Evolutionary conservation across 2,797 vertebrate species (phyloP).

Genomic region (Valencia hispanica): DNA sequence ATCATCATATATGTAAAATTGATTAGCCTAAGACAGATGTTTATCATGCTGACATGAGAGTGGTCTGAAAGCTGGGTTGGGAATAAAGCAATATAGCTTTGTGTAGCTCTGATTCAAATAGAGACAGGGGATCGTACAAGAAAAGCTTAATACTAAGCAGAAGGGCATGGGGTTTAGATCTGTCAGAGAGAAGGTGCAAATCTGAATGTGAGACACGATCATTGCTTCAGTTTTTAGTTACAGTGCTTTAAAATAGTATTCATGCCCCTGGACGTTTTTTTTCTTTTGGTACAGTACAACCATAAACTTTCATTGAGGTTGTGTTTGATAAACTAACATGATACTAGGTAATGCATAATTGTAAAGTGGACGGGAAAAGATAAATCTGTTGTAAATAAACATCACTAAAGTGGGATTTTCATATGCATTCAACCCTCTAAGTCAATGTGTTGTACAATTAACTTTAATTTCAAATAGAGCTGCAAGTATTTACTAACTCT

Average conservation of each 20-base stretch:
- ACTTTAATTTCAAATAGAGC: background rate
- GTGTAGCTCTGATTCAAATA: constrained; percentile 71
- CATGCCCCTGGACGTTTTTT: background rate
- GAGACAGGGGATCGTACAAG: constrained; percentile 45
- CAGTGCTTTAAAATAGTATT: background rate
- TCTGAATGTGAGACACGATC: constrained; percentile 50
- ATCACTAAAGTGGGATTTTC: background rate
- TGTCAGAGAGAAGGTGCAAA: constrained; percentile 53
- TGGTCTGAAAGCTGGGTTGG: constrained; percentile 54
- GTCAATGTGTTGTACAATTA: background rate
- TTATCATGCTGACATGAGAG: constrained; percentile 41
- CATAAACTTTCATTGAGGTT: background rate
- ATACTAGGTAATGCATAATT: background rate
- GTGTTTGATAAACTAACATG: background rate
- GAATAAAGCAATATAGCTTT: constrained; percentile 59
- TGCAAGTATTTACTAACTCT: background rate
- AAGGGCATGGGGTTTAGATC: constrained; percentile 53
- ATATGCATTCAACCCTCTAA: background rate
- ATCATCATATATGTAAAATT: constrained; percentile 18
- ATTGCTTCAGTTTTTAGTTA: constrained; percentile 27
- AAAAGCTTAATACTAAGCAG: constrained; percentile 42
- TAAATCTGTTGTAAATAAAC: background rate
- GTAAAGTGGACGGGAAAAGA: background rate
- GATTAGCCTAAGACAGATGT: constrained; percentile 36
- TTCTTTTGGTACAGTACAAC: background rate